phyloP scores from a whole-genome alignment of 2,888 invertebrate genomes.

The Apocheima hispidaria region DNA sequence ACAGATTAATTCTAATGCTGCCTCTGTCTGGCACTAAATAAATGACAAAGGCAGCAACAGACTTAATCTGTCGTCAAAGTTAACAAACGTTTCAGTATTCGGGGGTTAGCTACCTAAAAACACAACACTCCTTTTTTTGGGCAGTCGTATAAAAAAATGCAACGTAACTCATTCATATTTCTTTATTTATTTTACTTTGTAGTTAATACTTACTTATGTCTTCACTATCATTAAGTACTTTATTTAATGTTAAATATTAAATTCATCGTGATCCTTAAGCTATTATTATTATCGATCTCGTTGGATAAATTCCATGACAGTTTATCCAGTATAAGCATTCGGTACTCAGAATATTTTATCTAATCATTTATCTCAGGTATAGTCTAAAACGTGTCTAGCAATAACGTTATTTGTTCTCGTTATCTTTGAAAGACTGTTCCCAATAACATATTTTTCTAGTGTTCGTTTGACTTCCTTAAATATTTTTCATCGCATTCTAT shows the following conservation, averaged over 20 bases:
- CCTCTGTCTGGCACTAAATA: no score
- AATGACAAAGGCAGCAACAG: no score
- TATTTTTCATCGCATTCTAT: background rate
- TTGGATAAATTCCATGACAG: constrained; percentile 3
- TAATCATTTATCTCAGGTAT: constrained; percentile 8
- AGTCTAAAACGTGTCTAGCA: constrained; percentile 14
- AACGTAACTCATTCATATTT: no score
- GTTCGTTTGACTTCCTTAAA: constrained; percentile 4
- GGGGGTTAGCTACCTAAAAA: no score
- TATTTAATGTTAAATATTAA: constrained; percentile 2
- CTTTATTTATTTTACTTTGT: no score
- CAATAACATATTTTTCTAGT: background rate
- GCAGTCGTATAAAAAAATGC: no score
- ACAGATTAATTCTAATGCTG: no score
- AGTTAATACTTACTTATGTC: no score
- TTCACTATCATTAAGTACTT: background rate
- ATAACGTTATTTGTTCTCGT: constrained; percentile 11
- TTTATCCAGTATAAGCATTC: background rate
- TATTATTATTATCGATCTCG: background rate
- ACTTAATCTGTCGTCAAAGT: no score
- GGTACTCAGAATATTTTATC: constrained; percentile 9
- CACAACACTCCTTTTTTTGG: no score
- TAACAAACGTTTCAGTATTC: no score
- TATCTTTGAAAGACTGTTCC: background rate
- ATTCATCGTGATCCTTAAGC: background rate